Evolutionary conservation across 2,888 invertebrate genomes (phyloP), one percentile per base, ranked within the genome.

Genomic region (Cataglyphis livida): DNA sequence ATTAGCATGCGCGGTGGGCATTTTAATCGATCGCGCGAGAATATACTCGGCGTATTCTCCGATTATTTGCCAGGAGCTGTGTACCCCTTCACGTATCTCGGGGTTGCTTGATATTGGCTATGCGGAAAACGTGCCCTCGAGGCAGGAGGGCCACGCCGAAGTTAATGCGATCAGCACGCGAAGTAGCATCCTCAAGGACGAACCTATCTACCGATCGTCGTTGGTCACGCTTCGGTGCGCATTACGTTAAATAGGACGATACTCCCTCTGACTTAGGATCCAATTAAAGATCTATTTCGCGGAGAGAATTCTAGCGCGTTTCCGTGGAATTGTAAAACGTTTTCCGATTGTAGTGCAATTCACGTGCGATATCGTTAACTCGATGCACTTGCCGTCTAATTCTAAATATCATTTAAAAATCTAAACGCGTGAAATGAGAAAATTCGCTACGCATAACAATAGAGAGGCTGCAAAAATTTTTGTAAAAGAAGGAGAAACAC

Each of bases 31-130:
- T 73, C 81, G 81, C 48, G 73, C 83, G 79, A 83, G 82, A 86
- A 87, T 88, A 87, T 88, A 87, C 85, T 83, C 78, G 84, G 87
- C 83, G 90, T 90, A 91, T 91, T 91, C 91, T 90, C 88, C 91
- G 92, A 93, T 93, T 93, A 93, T 93, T 93, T 92, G 92, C 90
- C 89, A 84, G 86, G 82, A 87, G 87, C 89, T 88, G 83, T 85
- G 85, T 81, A 86, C 84, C 83, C 83, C 68, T 73, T 64, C 85
- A 83, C 85, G 83, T 71, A 70, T 59, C 83, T 18, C 15, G 44
- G 83, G 76, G 86, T 66, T 71, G 85, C 85, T 88, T 89, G 90
- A 92, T 93, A 93, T 93, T 93, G 93, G 90, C 93, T 90, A 89
- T 90, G 91, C 90, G 89, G 91, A 89, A 93, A 92, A 93, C 92